A percentile compares a stretch with the other conserved stretches of the same genome.
These are phyloP conservation scores for Brachymystax lenok DNA, from an alignment of 2,797 vertebrate species.

Conservation along the genomic window DNA sequence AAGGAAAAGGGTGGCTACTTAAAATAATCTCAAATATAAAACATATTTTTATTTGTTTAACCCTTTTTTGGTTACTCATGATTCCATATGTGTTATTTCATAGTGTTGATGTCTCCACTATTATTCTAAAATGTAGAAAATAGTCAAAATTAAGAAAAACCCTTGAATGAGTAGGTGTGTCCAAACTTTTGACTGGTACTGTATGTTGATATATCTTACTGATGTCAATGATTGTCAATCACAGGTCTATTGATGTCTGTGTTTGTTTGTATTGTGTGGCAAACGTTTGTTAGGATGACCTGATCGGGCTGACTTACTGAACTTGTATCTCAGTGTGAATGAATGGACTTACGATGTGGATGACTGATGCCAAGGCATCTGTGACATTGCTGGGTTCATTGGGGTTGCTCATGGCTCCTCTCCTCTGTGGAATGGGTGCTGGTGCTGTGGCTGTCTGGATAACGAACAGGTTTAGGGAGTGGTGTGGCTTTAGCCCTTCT, in stretches of 20 bases:
- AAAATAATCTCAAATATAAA: too few species aligned
- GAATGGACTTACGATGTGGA: conserved; percentile 68
- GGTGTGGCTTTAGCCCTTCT: conserved; percentile 79
- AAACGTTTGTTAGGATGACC: not conserved
- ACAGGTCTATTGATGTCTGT: not conserved
- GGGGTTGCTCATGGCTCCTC: conserved; percentile 73
- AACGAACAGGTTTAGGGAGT: conserved; percentile 58
- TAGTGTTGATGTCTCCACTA: too few species aligned
- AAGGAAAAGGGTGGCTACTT: too few species aligned
- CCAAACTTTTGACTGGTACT: too few species aligned
- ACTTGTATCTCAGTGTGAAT: not conserved
- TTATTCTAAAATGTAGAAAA: too few species aligned
- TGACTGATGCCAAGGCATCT: conserved; percentile 60
- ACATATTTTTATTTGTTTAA: too few species aligned
- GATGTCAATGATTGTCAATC: conserved; percentile 11
- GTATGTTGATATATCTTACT: conserved; percentile 9
- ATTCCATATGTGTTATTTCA: too few species aligned
- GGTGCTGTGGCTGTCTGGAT: conserved; percentile 27
- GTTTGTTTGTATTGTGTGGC: conserved; percentile 30
- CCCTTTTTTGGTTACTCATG: too few species aligned
- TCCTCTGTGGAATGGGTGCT: conserved; percentile 40
- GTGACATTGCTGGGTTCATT: conserved; percentile 57
- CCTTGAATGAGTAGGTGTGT: too few species aligned
- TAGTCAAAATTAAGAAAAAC: too few species aligned
- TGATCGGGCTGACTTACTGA: conserved; percentile 7